Evolutionary conservation across 2,888 invertebrate genomes (phyloP), one percentile per base, ranked within the genome.

Genomic region (Torymus tubicola): DNA sequence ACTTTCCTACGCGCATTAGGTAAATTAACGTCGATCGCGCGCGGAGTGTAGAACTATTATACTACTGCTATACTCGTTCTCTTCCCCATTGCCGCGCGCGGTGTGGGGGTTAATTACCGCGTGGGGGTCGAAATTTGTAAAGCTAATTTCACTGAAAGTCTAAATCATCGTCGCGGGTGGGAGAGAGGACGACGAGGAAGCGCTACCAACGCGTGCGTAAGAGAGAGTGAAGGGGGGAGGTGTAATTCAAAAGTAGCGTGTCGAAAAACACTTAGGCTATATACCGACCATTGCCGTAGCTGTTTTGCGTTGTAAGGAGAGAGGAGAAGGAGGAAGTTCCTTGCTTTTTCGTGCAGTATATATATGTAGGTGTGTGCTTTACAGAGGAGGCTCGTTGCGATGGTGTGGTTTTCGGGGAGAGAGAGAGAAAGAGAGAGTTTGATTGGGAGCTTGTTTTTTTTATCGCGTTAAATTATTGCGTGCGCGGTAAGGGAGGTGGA

Each of bases 201-300:
- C 18, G 64, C n/a, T 50, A 21, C 50, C 14, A 10, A 42, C 60
- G 50, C 60, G 53, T 53, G 69, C 4, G 64, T 31, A 53, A 12
- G 31, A 14, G 13, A 12, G 18, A 31, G 52, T 14, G 55, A 60
- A 55, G n/a, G 53, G n/a, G 31, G 10, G 42, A 16, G 3, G 57
- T 64, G 77, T 81, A 82, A 82, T 82, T 82, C 78, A 80, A 75
- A 82, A 80, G 55, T 82, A 72, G 82, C 82, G 82, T 82, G 82
- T 75, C 78, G 80, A 68, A 82, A 82, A 82, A 80, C 82, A 82
- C 82, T 82, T 82, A 80, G 68, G 13, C 14, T 31, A 21, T 21
- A 21, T 21, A 42, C 11, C 53, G 42, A 42, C 53, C 53, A 12
- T 70, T 12, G 14, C 58, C 42, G 53, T 14, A 11, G 58, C 58